Evolutionary conservation across 2,888 invertebrate genomes (phyloP), one percentile per base, ranked within the genome.

Genomic region (Flabesymbios commensalis): DNA sequence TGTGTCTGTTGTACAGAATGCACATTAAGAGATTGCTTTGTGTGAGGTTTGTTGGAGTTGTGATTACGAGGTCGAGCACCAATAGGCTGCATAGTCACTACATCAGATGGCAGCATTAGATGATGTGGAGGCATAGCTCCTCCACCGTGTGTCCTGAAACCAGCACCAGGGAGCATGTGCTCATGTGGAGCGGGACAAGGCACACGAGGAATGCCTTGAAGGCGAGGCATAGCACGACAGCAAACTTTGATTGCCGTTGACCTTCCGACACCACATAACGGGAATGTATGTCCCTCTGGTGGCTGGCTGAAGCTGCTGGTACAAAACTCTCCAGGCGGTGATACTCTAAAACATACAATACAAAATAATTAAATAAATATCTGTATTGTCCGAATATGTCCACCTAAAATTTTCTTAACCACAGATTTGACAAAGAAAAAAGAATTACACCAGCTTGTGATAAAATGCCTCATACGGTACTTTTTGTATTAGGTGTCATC

Each of bases 241-340:
- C 84, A 79, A 84, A 86, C 86, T 74, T 84, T 88, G 67, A 91
- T 83, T 61, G 86, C 86, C 1, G 47, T 33, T 1, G 61, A 48
- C 31, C 57, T 56, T 45, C 31, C 31, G 19, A 52, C 45, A 3
- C 32, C 24, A 3, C 57, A 47, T 2, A 63, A 28, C 1, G 80
- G 80, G 57, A 81, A 81, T 7, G 68, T 72, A 57, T 81, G 81
- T 5, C 72, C 59, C 33, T 75, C 75, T 5, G 78, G 75, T 10
- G 63, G 42, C 17, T 75, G 72, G 29, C 84, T 78, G 69, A 86
- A 85, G 54, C 86, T 83, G 61, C 86, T 84, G 53, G 85, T 84
- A 86, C 89, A 78, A 78, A 86, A 87, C 76, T 88, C 89, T 17
- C 88, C 89, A 2, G 88, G 89, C 70, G 88, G 88, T 68, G 87